Evolutionary conservation across 2,113 vertebrate species (phyloP), one percentile per base, ranked within the genome.

Genomic region (Carassius gibelio): DNA sequence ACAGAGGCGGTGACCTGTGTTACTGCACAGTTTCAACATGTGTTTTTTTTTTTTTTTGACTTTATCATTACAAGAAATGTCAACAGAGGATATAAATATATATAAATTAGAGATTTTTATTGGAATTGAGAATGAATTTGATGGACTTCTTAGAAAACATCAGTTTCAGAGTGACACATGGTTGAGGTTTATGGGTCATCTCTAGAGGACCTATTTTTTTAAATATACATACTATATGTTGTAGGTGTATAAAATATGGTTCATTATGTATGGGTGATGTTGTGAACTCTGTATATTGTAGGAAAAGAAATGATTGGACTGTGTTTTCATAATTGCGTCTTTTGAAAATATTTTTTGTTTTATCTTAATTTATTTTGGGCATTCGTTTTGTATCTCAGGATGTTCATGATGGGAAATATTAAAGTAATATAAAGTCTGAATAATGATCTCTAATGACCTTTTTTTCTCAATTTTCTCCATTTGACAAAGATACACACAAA

Each of bases 351-450:
- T 87, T 85, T 86, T 45, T 75, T 38, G 50, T 38, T 76, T 50
- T 45, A 42, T 68, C 23, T 75, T 72, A 64, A 79, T 85, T 89
- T 26, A 84, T 82, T 87, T 87, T 48, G 61, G 80, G 71, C 83
- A 87, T 84, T 84, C 78, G 23, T 87, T 87, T 87, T 85, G 68
- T 69, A 90, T 90, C 87, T 90, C 87, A 91, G 89, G 87, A 91
- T 82, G 77, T 88, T 85, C 7, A 15, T 82, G 80, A 36, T 71
- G 50, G 45, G 69, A 61, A 50, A 81, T 82, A 84, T 86, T 34
- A 83, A 76, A 84, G 36, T 64, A 66, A 69, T 69, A 64, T 79
- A 42, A 79, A 84, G 84, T 87, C 62, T 72, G n/a, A 36, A 84
- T 85, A 55, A 59, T 72, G 26, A 62, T 84, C 68, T 82, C 76